phyloP scores from a whole-genome alignment of 2,797 vertebrate genomes.

The Cygnus olor region DNA sequence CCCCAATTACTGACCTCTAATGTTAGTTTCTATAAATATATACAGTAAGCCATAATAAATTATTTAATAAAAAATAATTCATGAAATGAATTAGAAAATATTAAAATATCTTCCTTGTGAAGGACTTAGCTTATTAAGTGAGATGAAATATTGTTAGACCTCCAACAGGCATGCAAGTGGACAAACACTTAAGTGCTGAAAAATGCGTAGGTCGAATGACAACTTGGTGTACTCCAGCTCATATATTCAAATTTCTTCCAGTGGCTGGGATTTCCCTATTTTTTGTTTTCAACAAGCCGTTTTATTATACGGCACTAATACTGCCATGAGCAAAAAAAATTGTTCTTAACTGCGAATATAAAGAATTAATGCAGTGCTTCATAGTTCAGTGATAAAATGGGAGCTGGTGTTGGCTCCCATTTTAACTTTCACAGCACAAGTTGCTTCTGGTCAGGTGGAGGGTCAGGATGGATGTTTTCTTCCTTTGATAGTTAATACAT shows the following conservation, averaged over 20 bases:
- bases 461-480: not conserved
- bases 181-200: not conserved
- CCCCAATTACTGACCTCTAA: not conserved
- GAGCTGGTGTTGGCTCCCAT: constrained; percentile 4
- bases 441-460: not conserved
- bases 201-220: not conserved
- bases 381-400: not conserved
- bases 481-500: not conserved
- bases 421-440: not conserved
- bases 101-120: constrained; percentile 8
- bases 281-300: not conserved
- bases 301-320: not conserved
- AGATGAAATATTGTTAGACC: not conserved
- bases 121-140: not conserved
- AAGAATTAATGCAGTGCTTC: constrained; percentile 21
- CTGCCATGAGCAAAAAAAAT: not conserved
- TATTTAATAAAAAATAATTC: too few relatives aligned
- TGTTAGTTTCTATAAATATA: too few relatives aligned
- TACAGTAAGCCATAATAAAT: not conserved
- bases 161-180: fast-evolving
- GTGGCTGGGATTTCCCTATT: not conserved
- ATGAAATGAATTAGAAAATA: not conserved
- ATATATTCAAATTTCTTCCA: not conserved
- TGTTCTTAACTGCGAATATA: not conserved
- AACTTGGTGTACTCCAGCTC: not conserved